Evolutionary conservation across 37 sponge, comb jelly and placozoan genomes (phyloP).

Genomic region (Beroe forskalii): DNA sequence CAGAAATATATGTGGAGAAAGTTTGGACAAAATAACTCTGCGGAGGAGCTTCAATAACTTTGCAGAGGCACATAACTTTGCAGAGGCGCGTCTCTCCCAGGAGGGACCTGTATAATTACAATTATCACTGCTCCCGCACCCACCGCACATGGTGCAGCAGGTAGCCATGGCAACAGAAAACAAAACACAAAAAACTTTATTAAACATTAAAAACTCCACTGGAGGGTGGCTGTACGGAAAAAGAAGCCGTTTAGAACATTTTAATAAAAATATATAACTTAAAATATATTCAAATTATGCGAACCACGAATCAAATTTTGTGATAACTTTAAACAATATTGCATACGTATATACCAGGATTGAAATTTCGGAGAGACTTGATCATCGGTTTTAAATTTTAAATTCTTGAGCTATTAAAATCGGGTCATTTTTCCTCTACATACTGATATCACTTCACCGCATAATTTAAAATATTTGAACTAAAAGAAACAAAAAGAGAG

Average conservation of each 20-base stretch:
- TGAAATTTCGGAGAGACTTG: not conserved
- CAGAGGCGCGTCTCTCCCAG: too few relatives aligned
- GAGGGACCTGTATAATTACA: not conserved
- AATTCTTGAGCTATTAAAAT: not conserved
- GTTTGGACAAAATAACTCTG: not conserved
- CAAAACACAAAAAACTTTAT: not conserved
- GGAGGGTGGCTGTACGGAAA: not conserved
- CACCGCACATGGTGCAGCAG: not conserved
- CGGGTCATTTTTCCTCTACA: not conserved
- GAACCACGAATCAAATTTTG: not conserved
- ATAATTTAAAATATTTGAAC: not conserved
- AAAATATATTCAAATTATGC: not conserved
- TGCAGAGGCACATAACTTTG: too few relatives aligned
- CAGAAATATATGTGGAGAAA: not conserved
- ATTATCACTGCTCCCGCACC: not conserved
- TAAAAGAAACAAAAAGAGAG: not conserved
- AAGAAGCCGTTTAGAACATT: not conserved
- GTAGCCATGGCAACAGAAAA: not conserved
- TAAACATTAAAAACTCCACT: not conserved
- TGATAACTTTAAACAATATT: not conserved
- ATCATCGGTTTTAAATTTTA: not conserved
- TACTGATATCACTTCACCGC: not conserved
- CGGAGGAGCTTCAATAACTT: too few relatives aligned
- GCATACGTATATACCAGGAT: not conserved
- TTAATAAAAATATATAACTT: not conserved